Evolutionary conservation across 2,113 vertebrate species (phyloP).

Genomic region (Myodes glareolus): DNA sequence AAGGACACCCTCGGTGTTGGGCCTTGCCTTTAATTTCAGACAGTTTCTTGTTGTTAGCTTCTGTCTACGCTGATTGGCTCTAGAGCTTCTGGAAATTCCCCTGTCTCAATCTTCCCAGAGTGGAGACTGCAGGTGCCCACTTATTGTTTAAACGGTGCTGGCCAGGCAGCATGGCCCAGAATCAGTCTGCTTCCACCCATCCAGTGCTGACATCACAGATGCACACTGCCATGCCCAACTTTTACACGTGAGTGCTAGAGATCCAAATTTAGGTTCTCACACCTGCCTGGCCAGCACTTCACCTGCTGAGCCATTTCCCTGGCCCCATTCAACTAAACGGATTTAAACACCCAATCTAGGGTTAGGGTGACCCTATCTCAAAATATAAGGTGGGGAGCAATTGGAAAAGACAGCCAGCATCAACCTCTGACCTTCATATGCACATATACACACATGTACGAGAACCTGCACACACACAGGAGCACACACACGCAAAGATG

Average conservation of each 20-base stretch:
- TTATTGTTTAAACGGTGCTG: not conserved
- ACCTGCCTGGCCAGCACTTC: not conserved
- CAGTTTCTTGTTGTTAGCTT: not conserved
- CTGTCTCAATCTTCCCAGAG: not conserved
- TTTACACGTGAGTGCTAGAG: not conserved
- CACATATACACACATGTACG: not conserved
- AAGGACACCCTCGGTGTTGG: not conserved
- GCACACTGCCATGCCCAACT: not conserved
- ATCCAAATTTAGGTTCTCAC: not conserved
- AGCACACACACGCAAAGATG: not conserved
- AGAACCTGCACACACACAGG: not conserved
- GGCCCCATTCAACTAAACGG: not conserved
- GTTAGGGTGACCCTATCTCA: not conserved
- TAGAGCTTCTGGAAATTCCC: not conserved
- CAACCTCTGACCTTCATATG: not conserved
- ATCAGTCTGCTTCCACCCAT: not conserved
- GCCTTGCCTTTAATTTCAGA: not conserved
- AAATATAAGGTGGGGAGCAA: not conserved
- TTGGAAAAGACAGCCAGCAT: not conserved
- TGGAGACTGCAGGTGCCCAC: not conserved
- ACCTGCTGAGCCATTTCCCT: not conserved
- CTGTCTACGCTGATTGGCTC: not conserved
- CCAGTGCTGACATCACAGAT: not conserved
- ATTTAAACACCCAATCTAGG: not conserved
- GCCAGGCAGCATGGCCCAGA: not conserved